Percentiles rank a stretch among this genome's conserved stretches.
Conservation (phyloP, 2,888 invertebrate species). For the Drosophila mayaguana region DNA sequence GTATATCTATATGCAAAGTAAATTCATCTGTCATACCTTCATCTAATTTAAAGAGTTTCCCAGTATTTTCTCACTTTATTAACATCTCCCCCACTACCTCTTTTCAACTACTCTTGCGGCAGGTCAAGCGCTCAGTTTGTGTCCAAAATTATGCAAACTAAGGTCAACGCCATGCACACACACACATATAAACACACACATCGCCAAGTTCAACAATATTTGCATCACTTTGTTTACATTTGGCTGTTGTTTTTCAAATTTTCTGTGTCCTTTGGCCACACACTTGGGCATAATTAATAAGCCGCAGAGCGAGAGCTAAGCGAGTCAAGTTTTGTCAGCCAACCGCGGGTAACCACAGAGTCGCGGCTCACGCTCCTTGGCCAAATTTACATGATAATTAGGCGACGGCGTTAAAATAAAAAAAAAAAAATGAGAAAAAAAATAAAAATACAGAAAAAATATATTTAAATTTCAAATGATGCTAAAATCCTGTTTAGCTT, state of each 20-base stretch:
- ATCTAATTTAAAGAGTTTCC: background rate
- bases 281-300: constrained; percentile 81
- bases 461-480: constrained; percentile 77
- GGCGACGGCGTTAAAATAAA: constrained; percentile 55
- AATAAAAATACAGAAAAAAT: constrained; percentile 35
- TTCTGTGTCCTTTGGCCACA: constrained; percentile 71
- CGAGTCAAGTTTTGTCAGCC: constrained; percentile 54
- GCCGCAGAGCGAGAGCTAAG: constrained; percentile 61
- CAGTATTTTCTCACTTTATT: background rate
- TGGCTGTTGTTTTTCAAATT: constrained; percentile 24
- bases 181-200: constrained; percentile 20
- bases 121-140: constrained; percentile 68
- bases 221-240: constrained; percentile 67
- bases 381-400: constrained; percentile 79
- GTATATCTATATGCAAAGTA: background rate
- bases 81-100: background rate
- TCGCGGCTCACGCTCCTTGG: constrained; percentile 51
- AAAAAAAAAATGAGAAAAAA: constrained; percentile 25
- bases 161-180: constrained; percentile 63
- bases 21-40: background rate
- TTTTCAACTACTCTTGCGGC: constrained; percentile 50
- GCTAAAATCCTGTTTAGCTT: constrained; percentile 76
- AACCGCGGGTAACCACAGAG: constrained; percentile 4
- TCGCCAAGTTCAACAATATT: constrained; percentile 59
- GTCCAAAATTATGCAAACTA: constrained; percentile 76